phyloP scores from a whole-genome alignment of 2,888 invertebrate species.

The Xanthorhoe spadicearia region DNA sequence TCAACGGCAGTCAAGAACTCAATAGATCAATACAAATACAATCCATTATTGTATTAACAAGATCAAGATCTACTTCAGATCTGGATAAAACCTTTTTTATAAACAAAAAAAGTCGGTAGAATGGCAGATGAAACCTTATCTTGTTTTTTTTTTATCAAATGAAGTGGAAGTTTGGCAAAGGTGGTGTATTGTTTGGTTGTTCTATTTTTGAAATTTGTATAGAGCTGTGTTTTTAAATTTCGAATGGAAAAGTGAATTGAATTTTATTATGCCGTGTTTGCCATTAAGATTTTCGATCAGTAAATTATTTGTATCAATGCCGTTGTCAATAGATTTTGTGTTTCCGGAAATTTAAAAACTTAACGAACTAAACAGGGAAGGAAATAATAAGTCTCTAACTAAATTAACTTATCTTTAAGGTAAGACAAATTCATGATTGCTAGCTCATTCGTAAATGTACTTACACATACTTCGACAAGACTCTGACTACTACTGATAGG shows the following conservation, averaged over 20 bases:
- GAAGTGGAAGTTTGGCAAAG: conserved; percentile 23
- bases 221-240: not conserved
- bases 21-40: conserved; percentile 41
- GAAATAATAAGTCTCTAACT: too few relatives aligned
- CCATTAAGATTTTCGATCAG: too few relatives aligned
- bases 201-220: conserved; percentile 6
- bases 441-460: too few relatives aligned
- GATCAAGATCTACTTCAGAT: conserved; percentile 32
- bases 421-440: too few relatives aligned
- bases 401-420: too few relatives aligned
- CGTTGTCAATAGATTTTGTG: too few relatives aligned
- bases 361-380: too few relatives aligned
- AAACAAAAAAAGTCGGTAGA: conserved; percentile 17
- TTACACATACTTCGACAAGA: too few relatives aligned
- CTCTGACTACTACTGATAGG: too few relatives aligned
- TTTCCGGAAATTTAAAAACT: too few relatives aligned
- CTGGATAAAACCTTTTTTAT: conserved; percentile 28
- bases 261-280: too few relatives aligned
- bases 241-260: not conserved
- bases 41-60: conserved; percentile 41
- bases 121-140: conserved; percentile 35
- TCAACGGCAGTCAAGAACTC: conserved; percentile 46
- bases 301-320: too few relatives aligned
- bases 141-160: conserved; percentile 22
- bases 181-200: conserved; percentile 20